Evolutionary conservation across 2,797 vertebrate species (phyloP), one percentile per base, ranked within the genome.

Genomic region (Helostoma temminkii): DNA sequence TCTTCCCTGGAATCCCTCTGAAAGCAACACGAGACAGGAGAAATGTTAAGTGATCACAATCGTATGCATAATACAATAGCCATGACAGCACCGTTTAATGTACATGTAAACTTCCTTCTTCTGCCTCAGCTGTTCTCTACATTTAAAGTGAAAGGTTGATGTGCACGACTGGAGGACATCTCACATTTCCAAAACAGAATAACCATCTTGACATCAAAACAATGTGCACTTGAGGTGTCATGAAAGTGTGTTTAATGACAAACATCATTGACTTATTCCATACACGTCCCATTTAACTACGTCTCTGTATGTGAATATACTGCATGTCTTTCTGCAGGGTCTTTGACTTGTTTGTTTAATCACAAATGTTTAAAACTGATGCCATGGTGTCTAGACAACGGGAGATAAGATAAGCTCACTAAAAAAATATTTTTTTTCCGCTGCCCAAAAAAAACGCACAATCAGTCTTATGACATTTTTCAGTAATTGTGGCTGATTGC

Each of bases 1-100:
- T 96, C 90, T 95, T 97, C 48, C 95, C 95, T n/a, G 91, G 92
- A 81, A 97, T 96, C 50, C 97, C 97, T 67, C 97, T 98, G 90
- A 37, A 83, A 50, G 32, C 22, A 45, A 74, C 32, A 55, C 21
- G 39, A 55, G 0, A 55, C 1, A 37, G 25, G 11, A 56, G 36
- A 57, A 42, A 43, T 39, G 37, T 78, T 67, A 72, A 36, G 21
- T 67, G 37, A 22, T 39, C 22, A 8, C 53, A 0, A 1, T 50
- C 28, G 18, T 54, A 28, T 5, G 16, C 15, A 11, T 0, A 14
- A 4, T 37, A 37, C 19, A 14, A 54, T 21, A 43, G 28, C 14
- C 26, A 42, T 14, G 21, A 8, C 3, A 21, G 2, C 0, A 0
- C 9, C 26, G 57, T 52, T 63, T 22, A 45, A 21, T 49, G 11